Percentiles rank a stretch among this genome's conserved stretches.
Conservation (phyloP, 2,113 vertebrate species). For the Camelus bactrianus region DNA sequence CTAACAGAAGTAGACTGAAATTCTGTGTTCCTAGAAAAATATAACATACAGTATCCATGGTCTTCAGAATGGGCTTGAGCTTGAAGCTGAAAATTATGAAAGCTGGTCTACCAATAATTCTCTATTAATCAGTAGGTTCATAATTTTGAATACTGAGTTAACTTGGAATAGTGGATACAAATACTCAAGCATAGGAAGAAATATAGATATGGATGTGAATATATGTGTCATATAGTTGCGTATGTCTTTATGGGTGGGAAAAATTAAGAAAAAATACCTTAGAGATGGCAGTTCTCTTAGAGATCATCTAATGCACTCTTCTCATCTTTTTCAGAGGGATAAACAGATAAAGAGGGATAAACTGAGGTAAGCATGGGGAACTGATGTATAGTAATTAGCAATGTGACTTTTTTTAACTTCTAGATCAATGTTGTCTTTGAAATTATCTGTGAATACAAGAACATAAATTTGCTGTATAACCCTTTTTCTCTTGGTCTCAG, state of each 20-base stretch:
- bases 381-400: not conserved
- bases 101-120: not conserved
- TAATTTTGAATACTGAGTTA: conserved; percentile 27
- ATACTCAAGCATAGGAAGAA: not conserved
- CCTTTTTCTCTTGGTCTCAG: not conserved
- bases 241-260: not conserved
- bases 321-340: not conserved
- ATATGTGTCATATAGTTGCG: not conserved
- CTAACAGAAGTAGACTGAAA: not conserved
- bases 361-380: not conserved
- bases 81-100: not conserved
- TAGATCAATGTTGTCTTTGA: not conserved
- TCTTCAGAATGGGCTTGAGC: not conserved
- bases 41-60: not conserved
- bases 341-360: not conserved
- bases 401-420: not conserved
- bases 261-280: not conserved
- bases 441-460: not conserved
- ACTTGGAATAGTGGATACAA: not conserved
- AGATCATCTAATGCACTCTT: not conserved
- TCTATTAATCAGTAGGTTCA: not conserved
- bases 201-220: not conserved
- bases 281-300: not conserved
- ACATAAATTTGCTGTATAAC: not conserved
- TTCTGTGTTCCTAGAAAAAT: not conserved